Conservation (phyloP, 2,888 invertebrate species). For the Sphaeridia pumilis region DNA sequence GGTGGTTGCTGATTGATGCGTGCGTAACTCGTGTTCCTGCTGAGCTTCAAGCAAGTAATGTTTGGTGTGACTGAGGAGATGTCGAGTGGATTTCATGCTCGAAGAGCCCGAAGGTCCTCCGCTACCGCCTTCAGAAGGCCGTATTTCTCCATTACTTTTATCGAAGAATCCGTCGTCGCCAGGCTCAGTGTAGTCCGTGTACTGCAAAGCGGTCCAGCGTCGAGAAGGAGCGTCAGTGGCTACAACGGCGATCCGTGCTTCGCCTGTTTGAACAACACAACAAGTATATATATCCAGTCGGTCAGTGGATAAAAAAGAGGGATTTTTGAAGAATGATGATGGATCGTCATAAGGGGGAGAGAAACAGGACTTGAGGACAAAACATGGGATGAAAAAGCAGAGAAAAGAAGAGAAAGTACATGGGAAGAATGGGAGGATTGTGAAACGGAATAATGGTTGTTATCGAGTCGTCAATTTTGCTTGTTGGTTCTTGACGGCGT, state of each 20-base stretch:
- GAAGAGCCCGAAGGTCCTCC: conserved; percentile 49
- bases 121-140: conserved; percentile 27
- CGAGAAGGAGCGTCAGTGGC: conserved; percentile 65
- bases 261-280: neutral
- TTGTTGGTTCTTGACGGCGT: too few relatives aligned
- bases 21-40: conserved; percentile 42
- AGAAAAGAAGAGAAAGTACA: too few relatives aligned
- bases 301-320: too few relatives aligned
- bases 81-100: conserved; percentile 48
- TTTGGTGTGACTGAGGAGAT: conserved; percentile 16
- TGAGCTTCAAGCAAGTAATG: conserved; percentile 10
- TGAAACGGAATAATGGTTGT: too few relatives aligned
- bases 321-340: too few relatives aligned
- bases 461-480: too few relatives aligned
- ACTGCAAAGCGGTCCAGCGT: conserved; percentile 53
- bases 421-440: too few relatives aligned
- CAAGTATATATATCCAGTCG: neutral
- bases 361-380: too few relatives aligned
- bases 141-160: conserved; percentile 29
- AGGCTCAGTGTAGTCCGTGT: conserved; percentile 66
- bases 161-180: conserved; percentile 47
- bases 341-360: too few relatives aligned
- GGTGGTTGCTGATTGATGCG: conserved; percentile 48
- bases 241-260: too few relatives aligned
- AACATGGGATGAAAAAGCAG: too few relatives aligned